Evolutionary conservation across 2,113 vertebrate genomes (phyloP).

Genomic region (Recurvirostra avosetta): DNA sequence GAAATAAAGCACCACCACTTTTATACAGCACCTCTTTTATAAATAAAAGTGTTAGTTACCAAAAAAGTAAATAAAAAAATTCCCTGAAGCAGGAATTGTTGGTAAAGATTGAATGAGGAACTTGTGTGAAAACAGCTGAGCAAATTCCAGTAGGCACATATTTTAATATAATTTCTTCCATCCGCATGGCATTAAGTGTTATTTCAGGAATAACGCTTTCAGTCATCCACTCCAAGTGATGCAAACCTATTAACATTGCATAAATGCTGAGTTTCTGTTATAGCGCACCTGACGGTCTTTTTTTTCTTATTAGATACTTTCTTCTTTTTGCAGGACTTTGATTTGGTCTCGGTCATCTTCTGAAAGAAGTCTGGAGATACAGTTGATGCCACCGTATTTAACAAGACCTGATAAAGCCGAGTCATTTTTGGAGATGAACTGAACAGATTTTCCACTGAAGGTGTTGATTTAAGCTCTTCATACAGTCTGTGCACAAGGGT

Average conservation of each 20-base stretch:
- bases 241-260: slow-evolving; percentile 59
- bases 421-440: slow-evolving; percentile 59
- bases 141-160: not conserved
- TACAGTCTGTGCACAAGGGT: slow-evolving; percentile 82
- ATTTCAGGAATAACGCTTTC: not conserved
- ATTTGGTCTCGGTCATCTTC: not conserved
- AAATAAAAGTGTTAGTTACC: not conserved
- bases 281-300: not conserved
- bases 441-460: slow-evolving; percentile 73
- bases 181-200: not conserved
- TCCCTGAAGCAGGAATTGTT: not conserved
- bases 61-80: not conserved
- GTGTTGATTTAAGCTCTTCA: slow-evolving; percentile 66
- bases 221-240: slow-evolving; percentile 48
- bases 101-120: not conserved
- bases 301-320: not conserved
- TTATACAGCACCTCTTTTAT: not conserved
- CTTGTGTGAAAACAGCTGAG: not conserved
- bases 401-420: slow-evolving; percentile 72
- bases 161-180: not conserved
- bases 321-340: slow-evolving; percentile 33
- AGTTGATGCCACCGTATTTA: slow-evolving; percentile 40
- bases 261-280: not conserved
- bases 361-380: slow-evolving; percentile 53
- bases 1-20: not conserved